phyloP scores from a whole-genome alignment of 2,888 invertebrate genomes.

The Dryobota labecula region DNA sequence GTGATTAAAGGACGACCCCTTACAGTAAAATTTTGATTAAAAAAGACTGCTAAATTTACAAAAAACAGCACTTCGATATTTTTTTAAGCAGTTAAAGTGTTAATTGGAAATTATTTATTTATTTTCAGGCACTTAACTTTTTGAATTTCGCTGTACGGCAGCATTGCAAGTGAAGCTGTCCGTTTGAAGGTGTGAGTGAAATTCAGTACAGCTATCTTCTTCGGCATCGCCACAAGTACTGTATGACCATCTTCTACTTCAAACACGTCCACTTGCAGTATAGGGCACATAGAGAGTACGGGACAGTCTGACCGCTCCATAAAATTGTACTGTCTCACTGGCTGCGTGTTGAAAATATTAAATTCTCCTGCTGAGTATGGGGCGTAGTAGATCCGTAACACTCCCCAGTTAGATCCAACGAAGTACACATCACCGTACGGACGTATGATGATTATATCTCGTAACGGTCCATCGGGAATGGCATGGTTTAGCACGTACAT shows the following conservation, averaged over 20 bases:
- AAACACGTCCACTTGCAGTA: slow-evolving; percentile 79
- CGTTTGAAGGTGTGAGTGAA: slow-evolving; percentile 75
- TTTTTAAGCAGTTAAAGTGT: not conserved
- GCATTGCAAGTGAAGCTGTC: slow-evolving; percentile 67
- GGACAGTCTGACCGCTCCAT: slow-evolving; percentile 78
- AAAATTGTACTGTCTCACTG: slow-evolving; percentile 81
- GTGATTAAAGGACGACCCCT: too few species aligned
- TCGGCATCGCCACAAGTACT: slow-evolving; percentile 82
- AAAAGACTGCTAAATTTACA: too few species aligned
- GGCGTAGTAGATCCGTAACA: slow-evolving; percentile 79
- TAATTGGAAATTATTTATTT: slow-evolving; percentile 17
- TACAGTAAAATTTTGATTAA: not conserved
- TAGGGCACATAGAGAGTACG: slow-evolving; percentile 77
- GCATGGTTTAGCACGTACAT: slow-evolving; percentile 72
- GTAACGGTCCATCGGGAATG: slow-evolving; percentile 75
- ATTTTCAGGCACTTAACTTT: slow-evolving; percentile 41
- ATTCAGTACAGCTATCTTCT: slow-evolving; percentile 80
- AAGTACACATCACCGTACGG: slow-evolving; percentile 81
- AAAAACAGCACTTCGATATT: not conserved
- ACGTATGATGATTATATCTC: slow-evolving; percentile 75
- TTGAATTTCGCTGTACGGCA: slow-evolving; percentile 63
- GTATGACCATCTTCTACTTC: slow-evolving; percentile 80
- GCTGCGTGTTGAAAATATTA: slow-evolving; percentile 75
- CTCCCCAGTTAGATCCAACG: slow-evolving; percentile 81
- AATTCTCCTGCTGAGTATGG: slow-evolving; percentile 76